Percentiles rank a stretch among this genome's conserved stretches.
Evolutionary conservation across 2,113 vertebrate species (phyloP).

Genomic region (Acinonyx jubatus): DNA sequence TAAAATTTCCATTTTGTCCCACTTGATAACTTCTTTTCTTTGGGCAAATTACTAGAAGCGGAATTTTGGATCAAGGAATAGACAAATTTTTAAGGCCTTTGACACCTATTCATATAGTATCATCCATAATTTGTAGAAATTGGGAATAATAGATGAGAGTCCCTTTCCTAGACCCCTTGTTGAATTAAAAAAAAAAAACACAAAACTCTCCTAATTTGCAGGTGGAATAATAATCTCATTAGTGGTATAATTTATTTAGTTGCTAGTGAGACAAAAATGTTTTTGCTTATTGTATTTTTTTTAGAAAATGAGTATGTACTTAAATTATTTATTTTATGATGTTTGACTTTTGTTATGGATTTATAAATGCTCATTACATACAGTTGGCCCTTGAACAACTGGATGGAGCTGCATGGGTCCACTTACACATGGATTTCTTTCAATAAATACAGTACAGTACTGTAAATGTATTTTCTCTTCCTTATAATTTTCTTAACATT

Average conservation of each 20-base stretch:
- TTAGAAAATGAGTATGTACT: conserved; percentile 7
- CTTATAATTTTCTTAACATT: neutral
- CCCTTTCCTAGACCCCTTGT: neutral
- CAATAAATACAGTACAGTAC: neutral
- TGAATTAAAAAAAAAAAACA: neutral
- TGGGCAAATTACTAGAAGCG: neutral
- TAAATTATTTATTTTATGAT: neutral
- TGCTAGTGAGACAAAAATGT: neutral
- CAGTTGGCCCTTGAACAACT: neutral
- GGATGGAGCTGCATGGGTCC: neutral
- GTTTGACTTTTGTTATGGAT: neutral
- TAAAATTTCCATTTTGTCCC: neutral
- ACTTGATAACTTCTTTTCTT: neutral
- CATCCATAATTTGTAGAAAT: neutral
- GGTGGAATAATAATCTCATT: neutral
- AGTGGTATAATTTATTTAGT: neutral
- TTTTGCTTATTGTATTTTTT: conserved; percentile 35
- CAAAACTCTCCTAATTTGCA: neutral
- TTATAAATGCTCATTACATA: neutral
- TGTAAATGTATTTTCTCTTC: neutral
- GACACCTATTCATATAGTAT: neutral
- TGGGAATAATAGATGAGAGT: neutral
- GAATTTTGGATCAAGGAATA: neutral
- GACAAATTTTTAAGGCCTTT: neutral
- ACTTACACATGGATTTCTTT: neutral